A percentile compares a stretch with the other conserved stretches of the same genome.
phyloP scores from a whole-genome alignment of 2,113 vertebrate genomes.

The Phalacrocorax brasilianus region DNA sequence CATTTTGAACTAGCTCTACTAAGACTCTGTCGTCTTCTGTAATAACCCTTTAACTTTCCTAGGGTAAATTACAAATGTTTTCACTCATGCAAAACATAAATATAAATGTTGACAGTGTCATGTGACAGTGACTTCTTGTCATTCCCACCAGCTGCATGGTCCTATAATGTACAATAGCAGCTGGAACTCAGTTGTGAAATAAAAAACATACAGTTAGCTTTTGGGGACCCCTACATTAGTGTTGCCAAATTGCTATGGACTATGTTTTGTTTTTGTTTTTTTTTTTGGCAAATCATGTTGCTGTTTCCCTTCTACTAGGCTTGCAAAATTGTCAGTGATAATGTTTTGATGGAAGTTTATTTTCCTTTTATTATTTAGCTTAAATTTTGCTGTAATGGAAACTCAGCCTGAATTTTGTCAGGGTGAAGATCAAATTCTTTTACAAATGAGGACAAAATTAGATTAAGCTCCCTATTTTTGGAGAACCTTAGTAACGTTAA shows the following conservation, averaged over 20 bases:
- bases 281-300: not conserved
- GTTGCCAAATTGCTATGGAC: not conserved
- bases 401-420: not conserved
- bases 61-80: constrained; percentile 41
- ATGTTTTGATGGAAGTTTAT: not conserved
- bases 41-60: constrained; percentile 5
- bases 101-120: constrained; percentile 9
- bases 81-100: constrained; percentile 24
- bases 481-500: not conserved
- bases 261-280: not conserved
- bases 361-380: not conserved
- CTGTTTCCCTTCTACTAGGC: not conserved
- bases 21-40: not conserved
- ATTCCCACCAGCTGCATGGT: not conserved
- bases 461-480: not conserved
- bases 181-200: not conserved
- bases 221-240: not conserved
- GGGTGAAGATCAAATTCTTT: not conserved
- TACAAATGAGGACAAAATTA: not conserved
- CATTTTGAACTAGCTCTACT: not conserved
- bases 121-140: constrained; percentile 22
- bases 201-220: not conserved
- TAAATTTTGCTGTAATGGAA: not conserved
- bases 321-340: not conserved
- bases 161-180: not conserved